Conservation (phyloP, 2,797 vertebrate genomes). For the Apodemus agrarius region DNA sequence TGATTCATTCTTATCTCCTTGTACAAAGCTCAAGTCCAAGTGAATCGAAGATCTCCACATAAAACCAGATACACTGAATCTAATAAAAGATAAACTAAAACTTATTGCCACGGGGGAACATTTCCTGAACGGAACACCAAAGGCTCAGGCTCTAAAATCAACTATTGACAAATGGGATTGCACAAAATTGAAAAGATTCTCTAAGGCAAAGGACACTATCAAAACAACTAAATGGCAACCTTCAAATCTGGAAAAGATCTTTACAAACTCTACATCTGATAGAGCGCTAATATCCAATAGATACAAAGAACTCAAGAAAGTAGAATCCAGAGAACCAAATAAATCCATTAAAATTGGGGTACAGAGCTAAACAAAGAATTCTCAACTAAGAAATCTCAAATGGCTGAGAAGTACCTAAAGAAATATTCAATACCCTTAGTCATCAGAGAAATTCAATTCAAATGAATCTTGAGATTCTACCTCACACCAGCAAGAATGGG, state of each 20-base stretch:
- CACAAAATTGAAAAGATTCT: too few species aligned
- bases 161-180: too few species aligned
- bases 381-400: neutral
- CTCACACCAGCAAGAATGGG: neutral
- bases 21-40: too few species aligned
- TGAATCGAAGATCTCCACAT: too few species aligned
- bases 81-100: too few species aligned
- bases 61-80: too few species aligned
- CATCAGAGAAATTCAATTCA: neutral
- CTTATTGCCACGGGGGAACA: too few species aligned
- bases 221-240: neutral
- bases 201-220: neutral
- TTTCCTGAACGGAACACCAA: too few species aligned
- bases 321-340: neutral
- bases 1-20: too few species aligned
- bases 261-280: neutral
- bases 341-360: neutral
- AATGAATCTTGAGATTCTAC: neutral
- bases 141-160: too few species aligned
- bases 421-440: neutral
- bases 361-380: neutral
- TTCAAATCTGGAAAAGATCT: neutral
- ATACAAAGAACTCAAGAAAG: neutral
- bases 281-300: neutral
- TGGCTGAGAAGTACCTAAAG: neutral